These are phyloP conservation scores for Cepphus grylle DNA, from an alignment of 2,113 vertebrate species.

Conservation along the genomic window DNA sequence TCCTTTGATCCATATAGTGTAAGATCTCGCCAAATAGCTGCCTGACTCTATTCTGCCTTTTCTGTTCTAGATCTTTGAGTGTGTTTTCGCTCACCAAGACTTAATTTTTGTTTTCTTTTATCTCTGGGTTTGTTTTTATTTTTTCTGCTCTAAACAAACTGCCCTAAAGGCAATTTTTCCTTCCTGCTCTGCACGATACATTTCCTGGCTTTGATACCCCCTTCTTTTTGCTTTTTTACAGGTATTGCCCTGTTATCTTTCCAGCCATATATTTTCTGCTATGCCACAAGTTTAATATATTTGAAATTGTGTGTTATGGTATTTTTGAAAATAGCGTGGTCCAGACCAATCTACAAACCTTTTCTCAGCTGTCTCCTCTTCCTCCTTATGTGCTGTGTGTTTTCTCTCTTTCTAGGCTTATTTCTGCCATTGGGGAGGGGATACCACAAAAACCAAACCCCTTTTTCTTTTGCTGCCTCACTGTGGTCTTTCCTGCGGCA, in stretches of 20 bases:
- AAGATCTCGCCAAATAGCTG: background rate
- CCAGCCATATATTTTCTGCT: background rate
- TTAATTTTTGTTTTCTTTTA: background rate
- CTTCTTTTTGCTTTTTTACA: background rate
- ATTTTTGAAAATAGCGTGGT: background rate
- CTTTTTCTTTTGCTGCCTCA: background rate
- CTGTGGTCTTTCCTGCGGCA: background rate
- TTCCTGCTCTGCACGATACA: background rate
- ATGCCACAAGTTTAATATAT: background rate
- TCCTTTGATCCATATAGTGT: background rate
- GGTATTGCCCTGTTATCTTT: background rate
- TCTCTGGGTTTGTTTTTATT: background rate
- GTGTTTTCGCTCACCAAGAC: background rate
- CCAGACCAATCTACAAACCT: background rate
- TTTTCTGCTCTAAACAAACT: background rate
- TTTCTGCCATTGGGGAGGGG: fast-evolving
- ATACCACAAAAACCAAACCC: background rate
- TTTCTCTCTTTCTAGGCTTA: background rate
- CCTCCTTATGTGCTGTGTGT: background rate
- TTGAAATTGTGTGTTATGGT: background rate
- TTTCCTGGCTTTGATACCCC: background rate
- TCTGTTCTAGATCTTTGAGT: background rate
- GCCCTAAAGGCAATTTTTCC: background rate
- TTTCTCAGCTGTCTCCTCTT: background rate
- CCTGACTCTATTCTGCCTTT: background rate